Conservation (phyloP, 2,888 invertebrate species). For the Thumatha senex region DNA sequence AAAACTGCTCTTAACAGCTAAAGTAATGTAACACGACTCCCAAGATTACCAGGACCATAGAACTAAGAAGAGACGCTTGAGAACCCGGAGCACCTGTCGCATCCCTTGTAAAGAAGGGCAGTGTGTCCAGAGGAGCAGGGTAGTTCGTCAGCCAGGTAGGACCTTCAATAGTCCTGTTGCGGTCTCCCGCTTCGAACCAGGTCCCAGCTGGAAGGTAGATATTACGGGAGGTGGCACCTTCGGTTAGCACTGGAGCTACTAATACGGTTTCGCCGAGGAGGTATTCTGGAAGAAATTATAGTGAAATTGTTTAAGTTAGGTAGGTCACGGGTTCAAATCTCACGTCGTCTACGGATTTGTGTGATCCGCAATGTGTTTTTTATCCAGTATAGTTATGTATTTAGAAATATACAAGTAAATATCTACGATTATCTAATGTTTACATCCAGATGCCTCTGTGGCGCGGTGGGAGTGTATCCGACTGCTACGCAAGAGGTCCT, state of each 20-base stretch:
- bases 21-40: neutral
- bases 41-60: neutral
- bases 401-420: no score
- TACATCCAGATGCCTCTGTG: no score
- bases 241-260: constrained; percentile 89
- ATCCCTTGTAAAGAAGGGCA: constrained; percentile 86
- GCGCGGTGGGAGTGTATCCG: no score
- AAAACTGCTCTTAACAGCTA: no score
- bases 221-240: constrained; percentile 85
- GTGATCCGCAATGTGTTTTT: no score
- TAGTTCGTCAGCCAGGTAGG: constrained; percentile 85
- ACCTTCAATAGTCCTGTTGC: constrained; percentile 72
- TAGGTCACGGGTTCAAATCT: no score
- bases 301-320: neutral
- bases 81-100: neutral
- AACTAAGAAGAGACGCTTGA: neutral
- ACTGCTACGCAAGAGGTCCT: no score
- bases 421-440: no score
- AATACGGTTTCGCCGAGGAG: constrained; percentile 90
- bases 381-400: no score
- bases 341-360: no score
- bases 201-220: constrained; percentile 90
- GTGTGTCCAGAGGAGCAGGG: constrained; percentile 85
- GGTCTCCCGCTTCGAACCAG: constrained; percentile 87
- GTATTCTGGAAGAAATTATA: constrained; percentile 85